Evolutionary conservation across 2,888 invertebrate genomes (phyloP).

Genomic region (Metacarcinus magister): DNA sequence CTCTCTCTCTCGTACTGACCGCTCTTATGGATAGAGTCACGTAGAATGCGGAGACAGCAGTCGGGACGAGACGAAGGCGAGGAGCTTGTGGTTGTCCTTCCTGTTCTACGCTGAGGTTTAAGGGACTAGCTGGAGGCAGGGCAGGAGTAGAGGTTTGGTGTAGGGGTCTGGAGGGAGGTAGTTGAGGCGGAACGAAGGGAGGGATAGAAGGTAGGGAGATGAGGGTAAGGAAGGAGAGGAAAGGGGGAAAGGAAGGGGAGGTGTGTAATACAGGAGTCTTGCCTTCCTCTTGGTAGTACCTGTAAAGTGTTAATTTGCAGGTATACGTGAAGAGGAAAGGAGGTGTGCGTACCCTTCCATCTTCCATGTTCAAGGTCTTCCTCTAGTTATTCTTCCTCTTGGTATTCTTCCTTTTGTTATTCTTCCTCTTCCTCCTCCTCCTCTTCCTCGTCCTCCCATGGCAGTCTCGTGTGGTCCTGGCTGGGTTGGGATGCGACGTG

Average conservation of each 20-base stretch:
- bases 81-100: not conserved
- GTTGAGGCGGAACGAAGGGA: not conserved
- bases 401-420: not conserved
- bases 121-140: not conserved
- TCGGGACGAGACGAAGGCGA: not conserved
- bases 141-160: not conserved
- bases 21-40: not conserved
- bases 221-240: not conserved
- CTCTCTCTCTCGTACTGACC: not conserved
- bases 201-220: not conserved
- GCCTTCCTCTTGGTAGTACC: not conserved
- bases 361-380: not conserved
- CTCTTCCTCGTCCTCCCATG: not conserved
- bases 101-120: too few species aligned
- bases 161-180: not conserved
- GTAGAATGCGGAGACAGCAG: not conserved
- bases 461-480: not conserved
- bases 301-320: not conserved
- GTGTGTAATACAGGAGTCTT: not conserved
- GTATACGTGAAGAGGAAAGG: too few species aligned
- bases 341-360: not conserved
- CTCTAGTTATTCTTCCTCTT: not conserved
- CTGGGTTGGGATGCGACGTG: not conserved
- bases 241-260: not conserved
- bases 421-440: too few species aligned